Base-by-base conservation (phyloP, 2,888 invertebrate species). In the Cistogaster globosa region DNA sequence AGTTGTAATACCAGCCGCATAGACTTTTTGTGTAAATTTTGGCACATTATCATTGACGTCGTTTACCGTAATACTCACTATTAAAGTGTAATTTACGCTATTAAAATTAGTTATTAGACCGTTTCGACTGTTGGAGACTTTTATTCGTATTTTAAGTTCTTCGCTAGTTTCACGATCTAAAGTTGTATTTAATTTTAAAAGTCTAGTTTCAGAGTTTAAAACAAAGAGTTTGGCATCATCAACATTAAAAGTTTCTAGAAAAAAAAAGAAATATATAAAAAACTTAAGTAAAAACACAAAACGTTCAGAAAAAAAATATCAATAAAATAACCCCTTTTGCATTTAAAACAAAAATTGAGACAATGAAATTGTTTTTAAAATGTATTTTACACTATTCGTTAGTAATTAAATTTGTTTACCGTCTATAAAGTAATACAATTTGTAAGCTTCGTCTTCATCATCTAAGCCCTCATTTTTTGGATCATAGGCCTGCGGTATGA, bases 11-110 rank as follows among this genome's bases (percentile, higher is more conserved):
- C 94, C 94, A 4, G 93, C 94, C 0, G 93, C 93, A 92, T 93
- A 94, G 4, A 93, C 76, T 0, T 67, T 69, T n/a, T 91, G 89
- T 7, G 89, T 89, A 90, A 95, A 95, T 57, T 90, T 88, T 0
- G 95, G 95, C 60, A 88, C 86, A 87, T 94, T 93, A 58, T 95
- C 95, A 87, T 95, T 94, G 0, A 94, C 93, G 90, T 95, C 95
- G 45, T 93, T 90, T 12, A 88, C 84, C 3, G 22, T 69, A 26
- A 88, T 62, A 12, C 67, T 77, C 8, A 88, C 60, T 14, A 58
- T 42, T 9, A 87, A 55, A 11, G 86, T 86, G 11, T 85, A 86
- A 45, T 87, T 87, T 14, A 83, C 63, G 22, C 83, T 86, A 22
- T 87, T 87, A 0, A 83, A 86, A 74, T 87, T 87, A 2, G 60